Evolutionary conservation across 2,797 vertebrate genomes (phyloP), one percentile per base, ranked within the genome.

Genomic region (Diplodus puntazzo): DNA sequence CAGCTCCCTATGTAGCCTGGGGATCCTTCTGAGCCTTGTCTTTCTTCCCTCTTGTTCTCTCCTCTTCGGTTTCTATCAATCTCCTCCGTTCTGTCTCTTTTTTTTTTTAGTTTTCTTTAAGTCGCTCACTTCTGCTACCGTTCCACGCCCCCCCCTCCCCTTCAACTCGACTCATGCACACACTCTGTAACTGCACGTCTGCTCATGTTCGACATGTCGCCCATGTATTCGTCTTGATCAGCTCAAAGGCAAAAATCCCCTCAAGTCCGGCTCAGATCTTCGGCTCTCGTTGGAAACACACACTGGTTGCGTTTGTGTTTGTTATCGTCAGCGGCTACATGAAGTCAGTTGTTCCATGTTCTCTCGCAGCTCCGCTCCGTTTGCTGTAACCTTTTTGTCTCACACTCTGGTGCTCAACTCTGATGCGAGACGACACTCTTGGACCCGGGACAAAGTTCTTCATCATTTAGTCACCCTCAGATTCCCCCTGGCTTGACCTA

Each of bases 1-100:
- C 92, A 75, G 85, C 91, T 94, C 92, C 92, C 95, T 73, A 55
- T 79, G 84, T 85, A 89, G 93, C 94, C 95, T 55, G 77, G 92
- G 90, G 95, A 95, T 89, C 95, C 95, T 94, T 89, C 88, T 59
- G 93, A 90, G 86, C 92, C 82, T 64, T 69, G 67, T 75, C 21
- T 61, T 66, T 74, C 72, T 78, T 54, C 74, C 66, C 68, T 86
- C 80, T 84, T 64, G 39, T 82, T 82, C 78, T 77, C 67, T 77
- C 81, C 54, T 27, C 30, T 54, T 84, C 62, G 49, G 77, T 74
- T 80, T 66, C 70, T 70, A 20, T 80, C 77, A 77, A 14, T 80
- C 68, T 82, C 60, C 61, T 84, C 76, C 57, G n/a, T 79, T 72
- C 48, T 48, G 5, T 62, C 20, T 61, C 49, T 54, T 70, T 55